A percentile compares a stretch with the other conserved stretches of the same genome.
Evolutionary conservation across 1,140 invertebrate genomes (phyloP).

Genomic region (Odontomachus brunneus): DNA sequence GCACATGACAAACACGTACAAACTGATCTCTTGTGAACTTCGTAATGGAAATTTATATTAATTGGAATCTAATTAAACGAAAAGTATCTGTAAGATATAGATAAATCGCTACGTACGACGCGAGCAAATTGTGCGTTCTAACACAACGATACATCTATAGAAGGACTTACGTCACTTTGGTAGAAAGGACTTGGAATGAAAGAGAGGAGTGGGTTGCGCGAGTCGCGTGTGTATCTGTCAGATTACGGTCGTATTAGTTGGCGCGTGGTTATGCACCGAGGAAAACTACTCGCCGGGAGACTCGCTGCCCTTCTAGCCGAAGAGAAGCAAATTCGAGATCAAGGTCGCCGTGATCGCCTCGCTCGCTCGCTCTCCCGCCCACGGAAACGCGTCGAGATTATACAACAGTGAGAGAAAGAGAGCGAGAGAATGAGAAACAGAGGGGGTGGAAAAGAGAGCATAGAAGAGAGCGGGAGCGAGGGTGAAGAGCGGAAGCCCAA

Average conservation of each 20-base stretch:
- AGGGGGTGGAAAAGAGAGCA: background rate
- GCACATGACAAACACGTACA: too few species aligned
- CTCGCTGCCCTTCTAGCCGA: slow-evolving; percentile 14
- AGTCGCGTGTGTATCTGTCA: background rate
- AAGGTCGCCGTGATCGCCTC: slow-evolving; percentile 62
- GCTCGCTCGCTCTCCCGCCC: slow-evolving; percentile 12
- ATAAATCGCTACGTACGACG: background rate
- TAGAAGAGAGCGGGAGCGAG: background rate
- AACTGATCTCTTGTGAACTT: too few species aligned
- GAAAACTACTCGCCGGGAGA: slow-evolving; percentile 50
- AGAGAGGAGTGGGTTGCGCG: background rate
- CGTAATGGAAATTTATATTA: too few species aligned
- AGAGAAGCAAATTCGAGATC: slow-evolving; percentile 66
- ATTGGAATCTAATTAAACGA: too few species aligned
- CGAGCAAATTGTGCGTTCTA: background rate
- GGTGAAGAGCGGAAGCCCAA: background rate
- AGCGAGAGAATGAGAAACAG: too few species aligned
- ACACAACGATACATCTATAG: background rate
- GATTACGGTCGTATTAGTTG: slow-evolving; percentile 10
- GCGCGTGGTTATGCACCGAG: slow-evolving; percentile 36
- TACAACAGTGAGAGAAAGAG: slow-evolving; percentile 7
- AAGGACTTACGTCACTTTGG: background rate
- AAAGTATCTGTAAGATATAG: too few species aligned
- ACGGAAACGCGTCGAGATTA: slow-evolving; percentile 37
- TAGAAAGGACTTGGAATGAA: background rate